Percentiles rank a stretch among this genome's conserved stretches.
Conservation (phyloP, 2,888 invertebrate genomes). For the Frankliniella intonsa region DNA sequence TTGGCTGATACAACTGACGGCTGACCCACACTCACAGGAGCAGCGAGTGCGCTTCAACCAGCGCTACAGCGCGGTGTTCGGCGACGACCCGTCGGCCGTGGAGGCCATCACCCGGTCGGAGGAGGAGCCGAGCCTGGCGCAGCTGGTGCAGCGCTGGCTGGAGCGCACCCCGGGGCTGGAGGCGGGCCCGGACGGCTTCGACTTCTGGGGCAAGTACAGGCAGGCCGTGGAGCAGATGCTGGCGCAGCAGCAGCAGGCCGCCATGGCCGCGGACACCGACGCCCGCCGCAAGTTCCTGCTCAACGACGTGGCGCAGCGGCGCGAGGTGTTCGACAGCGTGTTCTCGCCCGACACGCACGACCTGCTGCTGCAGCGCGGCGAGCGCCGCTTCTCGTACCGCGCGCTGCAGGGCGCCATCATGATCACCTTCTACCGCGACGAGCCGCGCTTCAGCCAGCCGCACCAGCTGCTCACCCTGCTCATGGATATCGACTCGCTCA, state of each 20-base stretch:
- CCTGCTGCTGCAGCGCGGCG: slow-evolving; percentile 77
- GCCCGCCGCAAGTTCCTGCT: slow-evolving; percentile 60
- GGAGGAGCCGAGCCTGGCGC: slow-evolving; percentile 75
- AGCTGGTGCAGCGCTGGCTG: slow-evolving; percentile 86
- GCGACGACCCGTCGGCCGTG: slow-evolving; percentile 62
- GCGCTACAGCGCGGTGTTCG: slow-evolving; percentile 82
- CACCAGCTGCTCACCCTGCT: slow-evolving; percentile 90
- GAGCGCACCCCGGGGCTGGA: slow-evolving; percentile 91
- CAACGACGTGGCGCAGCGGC: slow-evolving; percentile 70
- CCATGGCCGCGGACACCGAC: slow-evolving; percentile 58
- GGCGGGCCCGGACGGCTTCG: slow-evolving; percentile 62
- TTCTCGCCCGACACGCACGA: slow-evolving; percentile 82
- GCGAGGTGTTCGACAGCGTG: slow-evolving; percentile 83
- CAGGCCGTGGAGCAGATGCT: slow-evolving; percentile 67
- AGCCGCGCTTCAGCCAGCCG: slow-evolving; percentile 96
- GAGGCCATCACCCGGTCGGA: slow-evolving; percentile 63
- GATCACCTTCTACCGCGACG: slow-evolving; percentile 95
- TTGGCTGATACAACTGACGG: too few species aligned
- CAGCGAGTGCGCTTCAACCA: slow-evolving; percentile 91
- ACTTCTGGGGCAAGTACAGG: slow-evolving; percentile 92
- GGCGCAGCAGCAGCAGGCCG: slow-evolving; percentile 59
- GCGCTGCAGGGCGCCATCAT: slow-evolving; percentile 96
- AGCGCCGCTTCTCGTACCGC: slow-evolving; percentile 80
- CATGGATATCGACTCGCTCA: slow-evolving; percentile 96
- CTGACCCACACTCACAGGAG: slow-evolving; percentile 52